Conservation (phyloP, 2,888 invertebrate genomes). For the Cheilosia impressa region DNA sequence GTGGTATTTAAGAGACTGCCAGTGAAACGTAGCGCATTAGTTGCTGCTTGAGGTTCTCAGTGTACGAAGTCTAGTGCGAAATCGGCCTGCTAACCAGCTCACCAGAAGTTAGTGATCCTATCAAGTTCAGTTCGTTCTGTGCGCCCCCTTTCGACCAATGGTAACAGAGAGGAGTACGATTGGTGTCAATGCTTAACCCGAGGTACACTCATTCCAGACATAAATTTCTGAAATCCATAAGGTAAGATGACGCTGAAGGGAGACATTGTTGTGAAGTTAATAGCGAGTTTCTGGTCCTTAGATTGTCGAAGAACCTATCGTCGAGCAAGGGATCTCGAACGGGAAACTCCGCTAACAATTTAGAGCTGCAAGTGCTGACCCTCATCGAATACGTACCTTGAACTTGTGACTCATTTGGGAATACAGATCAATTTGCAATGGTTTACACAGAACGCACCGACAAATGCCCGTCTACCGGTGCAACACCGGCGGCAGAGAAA, state of each 20-base stretch:
- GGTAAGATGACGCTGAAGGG: slow-evolving; percentile 64
- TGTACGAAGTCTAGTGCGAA: slow-evolving; percentile 35
- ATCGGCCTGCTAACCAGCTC: background rate
- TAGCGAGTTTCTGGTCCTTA: slow-evolving; percentile 58
- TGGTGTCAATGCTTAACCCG: slow-evolving; percentile 83
- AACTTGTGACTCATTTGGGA: slow-evolving; percentile 67
- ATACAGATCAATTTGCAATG: slow-evolving; percentile 77
- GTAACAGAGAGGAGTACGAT: slow-evolving; percentile 75
- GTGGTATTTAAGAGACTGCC: slow-evolving; percentile 67
- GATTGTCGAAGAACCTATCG: slow-evolving; percentile 82
- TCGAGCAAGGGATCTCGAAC: slow-evolving; percentile 82
- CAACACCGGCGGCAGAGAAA: slow-evolving; percentile 35
- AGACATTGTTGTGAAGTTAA: background rate
- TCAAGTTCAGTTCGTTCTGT: background rate
- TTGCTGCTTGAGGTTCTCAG: slow-evolving; percentile 61
- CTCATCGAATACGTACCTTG: slow-evolving; percentile 83
- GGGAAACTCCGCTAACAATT: slow-evolving; percentile 82
- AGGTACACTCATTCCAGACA: slow-evolving; percentile 78
- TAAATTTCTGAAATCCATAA: slow-evolving; percentile 78
- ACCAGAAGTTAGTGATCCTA: background rate
- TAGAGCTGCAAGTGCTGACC: slow-evolving; percentile 83
- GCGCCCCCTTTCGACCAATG: slow-evolving; percentile 46
- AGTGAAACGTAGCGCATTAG: slow-evolving; percentile 49
- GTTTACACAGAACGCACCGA: slow-evolving; percentile 82
- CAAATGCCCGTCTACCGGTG: slow-evolving; percentile 77